Conservation (phyloP, 1,140 invertebrate genomes). For the Plectrocnemia conspersa region DNA sequence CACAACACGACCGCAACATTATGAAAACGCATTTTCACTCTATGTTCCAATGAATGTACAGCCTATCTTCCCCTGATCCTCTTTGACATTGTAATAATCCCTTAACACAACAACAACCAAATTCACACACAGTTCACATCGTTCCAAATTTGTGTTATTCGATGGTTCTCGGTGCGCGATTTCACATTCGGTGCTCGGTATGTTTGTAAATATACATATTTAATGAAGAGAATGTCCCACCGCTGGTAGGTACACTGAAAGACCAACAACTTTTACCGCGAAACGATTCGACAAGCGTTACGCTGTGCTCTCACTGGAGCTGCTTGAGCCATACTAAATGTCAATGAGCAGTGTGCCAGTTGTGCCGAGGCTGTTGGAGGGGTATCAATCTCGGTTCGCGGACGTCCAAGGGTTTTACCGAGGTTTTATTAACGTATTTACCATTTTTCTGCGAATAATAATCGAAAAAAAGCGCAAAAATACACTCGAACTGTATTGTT, state of each 20-base stretch:
- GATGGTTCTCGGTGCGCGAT: not conserved
- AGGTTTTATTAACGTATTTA: too few species aligned
- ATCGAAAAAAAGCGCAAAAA: too few species aligned
- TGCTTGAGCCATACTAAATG: conserved; percentile 8
- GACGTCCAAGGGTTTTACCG: too few species aligned
- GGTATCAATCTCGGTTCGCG: too few species aligned
- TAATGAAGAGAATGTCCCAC: conserved; percentile 6
- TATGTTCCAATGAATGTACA: not conserved
- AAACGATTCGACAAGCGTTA: too few species aligned
- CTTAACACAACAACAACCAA: too few species aligned
- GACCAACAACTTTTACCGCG: not conserved
- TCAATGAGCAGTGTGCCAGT: conserved; percentile 1
- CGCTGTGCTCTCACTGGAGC: too few species aligned
- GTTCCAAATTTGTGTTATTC: not conserved
- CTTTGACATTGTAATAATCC: not conserved
- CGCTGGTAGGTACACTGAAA: not conserved
- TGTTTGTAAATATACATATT: conserved; percentile 9
- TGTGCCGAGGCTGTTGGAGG: not conserved
- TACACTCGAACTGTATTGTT: too few species aligned
- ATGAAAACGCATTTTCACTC: conserved; percentile 1
- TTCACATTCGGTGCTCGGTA: too few species aligned
- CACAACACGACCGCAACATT: not conserved
- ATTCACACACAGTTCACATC: not conserved
- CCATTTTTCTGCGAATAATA: too few species aligned
- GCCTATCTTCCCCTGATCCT: not conserved